A percentile compares a stretch with the other conserved stretches of the same genome.
Conservation (phyloP, 2,888 invertebrate species). For the Conistra vaccinii region DNA sequence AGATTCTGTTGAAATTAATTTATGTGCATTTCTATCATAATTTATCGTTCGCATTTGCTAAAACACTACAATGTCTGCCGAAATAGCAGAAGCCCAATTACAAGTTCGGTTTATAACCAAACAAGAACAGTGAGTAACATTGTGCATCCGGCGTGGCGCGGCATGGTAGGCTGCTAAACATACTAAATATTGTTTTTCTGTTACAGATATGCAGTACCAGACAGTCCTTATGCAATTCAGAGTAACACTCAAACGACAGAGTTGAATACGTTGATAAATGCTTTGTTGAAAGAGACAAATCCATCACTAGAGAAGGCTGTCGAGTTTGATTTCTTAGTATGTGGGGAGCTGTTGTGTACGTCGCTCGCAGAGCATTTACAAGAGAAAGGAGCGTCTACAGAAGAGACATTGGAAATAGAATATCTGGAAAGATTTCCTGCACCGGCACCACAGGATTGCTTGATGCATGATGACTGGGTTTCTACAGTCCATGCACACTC, state of each 20-base stretch:
- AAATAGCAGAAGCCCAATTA: constrained; percentile 90
- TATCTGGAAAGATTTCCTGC: constrained; percentile 97
- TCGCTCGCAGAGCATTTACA: constrained; percentile 94
- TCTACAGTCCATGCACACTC: constrained; percentile 94
- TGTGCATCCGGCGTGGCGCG: constrained; percentile 63
- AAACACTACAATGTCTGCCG: constrained; percentile 73
- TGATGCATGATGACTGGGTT: constrained; percentile 99
- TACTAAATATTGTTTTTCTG: constrained; percentile 16
- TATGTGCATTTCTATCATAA: constrained; percentile 5
- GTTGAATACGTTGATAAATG: constrained; percentile 95
- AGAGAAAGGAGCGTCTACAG: constrained; percentile 94
- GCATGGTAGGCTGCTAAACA: constrained; percentile 1
- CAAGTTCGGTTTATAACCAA: constrained; percentile 95
- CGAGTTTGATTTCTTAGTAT: constrained; percentile 97
- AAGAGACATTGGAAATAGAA: constrained; percentile 96
- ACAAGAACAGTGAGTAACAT: constrained; percentile 93
- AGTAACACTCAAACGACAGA: constrained; percentile 92
- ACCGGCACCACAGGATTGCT: constrained; percentile 97
- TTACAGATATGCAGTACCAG: constrained; percentile 95
- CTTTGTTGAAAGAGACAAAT: constrained; percentile 92
- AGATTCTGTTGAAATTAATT: constrained; percentile 8
- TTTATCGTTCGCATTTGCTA: constrained; percentile 2
- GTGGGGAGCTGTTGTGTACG: constrained; percentile 95
- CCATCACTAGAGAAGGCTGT: constrained; percentile 82
- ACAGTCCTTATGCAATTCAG: constrained; percentile 96